Base-by-base conservation (phyloP, 2,888 invertebrate species). In the Polyommatus iphigenia region DNA sequence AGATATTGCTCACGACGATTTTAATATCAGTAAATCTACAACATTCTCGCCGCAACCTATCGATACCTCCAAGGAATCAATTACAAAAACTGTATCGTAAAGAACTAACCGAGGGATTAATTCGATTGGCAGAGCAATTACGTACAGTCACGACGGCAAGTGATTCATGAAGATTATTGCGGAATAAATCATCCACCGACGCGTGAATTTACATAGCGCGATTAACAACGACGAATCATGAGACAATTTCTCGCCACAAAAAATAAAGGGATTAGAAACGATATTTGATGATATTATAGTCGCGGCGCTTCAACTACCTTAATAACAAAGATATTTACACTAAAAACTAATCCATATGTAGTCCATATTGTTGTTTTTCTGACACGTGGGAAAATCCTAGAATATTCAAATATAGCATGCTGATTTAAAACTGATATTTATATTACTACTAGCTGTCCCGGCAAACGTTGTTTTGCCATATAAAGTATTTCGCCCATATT, bases 111-210 rank as follows among this genome's bases (percentile, higher is more conserved):
- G 86, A 87, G 89, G 88, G 88, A 92, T 92, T 92, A 92, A 93
- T 92, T 92, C 93, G 89, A 92, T 90, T 90, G 91, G 89, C 89
- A 85, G 89, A 89, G 90, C 94, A 93, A 94, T 94, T 93, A 93
- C 91, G 85, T 83, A 84, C 85, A 87, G 92, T 93, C 93, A 94
- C 93, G 93, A 92, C 86, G 89, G 85, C 84, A 82, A 84, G 85
- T 91, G 91, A 92, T 92, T 91, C 91, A 91, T 87, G 88, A 83
- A 83, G 84, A 87, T 89, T 89, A 89, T 90, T 89, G 86, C 85
- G 80, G 83, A 83, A 87, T 91, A 90, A 90, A 91, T 92, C 90
- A 90, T 88, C 82, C 81, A 83, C 79, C 83, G 87, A 88, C 86
- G 86, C 85, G 87, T 87, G 86, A 88, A 90, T 91, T 90, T 90